phyloP scores from a whole-genome alignment of 2,797 vertebrate species.

The Triplophysa bombifrons region DNA sequence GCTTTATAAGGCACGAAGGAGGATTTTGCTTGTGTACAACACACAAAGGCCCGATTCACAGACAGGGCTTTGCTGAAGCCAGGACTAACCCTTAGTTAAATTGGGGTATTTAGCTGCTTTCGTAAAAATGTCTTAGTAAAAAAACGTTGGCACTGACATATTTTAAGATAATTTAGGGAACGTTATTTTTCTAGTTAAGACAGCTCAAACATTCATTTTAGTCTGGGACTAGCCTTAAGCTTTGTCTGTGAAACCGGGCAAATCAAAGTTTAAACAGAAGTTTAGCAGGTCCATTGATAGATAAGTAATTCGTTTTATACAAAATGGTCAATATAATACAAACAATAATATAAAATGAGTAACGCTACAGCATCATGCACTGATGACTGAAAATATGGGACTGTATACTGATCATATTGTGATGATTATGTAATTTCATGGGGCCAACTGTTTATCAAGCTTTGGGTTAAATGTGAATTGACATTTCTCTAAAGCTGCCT shows the following conservation, averaged over 20 bases:
- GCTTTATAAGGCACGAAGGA: conserved; percentile 3
- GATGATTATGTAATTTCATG: conserved; percentile 55
- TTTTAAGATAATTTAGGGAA: too few relatives aligned
- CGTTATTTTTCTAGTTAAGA: too few relatives aligned
- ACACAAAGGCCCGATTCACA: neutral
- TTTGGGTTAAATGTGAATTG: conserved; percentile 53
- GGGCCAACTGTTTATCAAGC: conserved; percentile 72
- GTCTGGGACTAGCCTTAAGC: too few relatives aligned
- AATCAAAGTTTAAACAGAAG: neutral
- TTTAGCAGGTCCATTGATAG: neutral
- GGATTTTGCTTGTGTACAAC: neutral
- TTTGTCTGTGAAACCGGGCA: too few relatives aligned
- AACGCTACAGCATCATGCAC: conserved; percentile 45
- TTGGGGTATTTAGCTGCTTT: too few relatives aligned
- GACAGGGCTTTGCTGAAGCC: too few relatives aligned
- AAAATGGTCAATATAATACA: conserved; percentile 30
- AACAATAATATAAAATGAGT: conserved; percentile 26
- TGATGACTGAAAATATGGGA: conserved; percentile 52
- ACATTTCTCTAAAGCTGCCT: conserved; percentile 9
- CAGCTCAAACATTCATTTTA: too few relatives aligned
- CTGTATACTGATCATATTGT: conserved; percentile 46
- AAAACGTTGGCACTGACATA: too few relatives aligned
- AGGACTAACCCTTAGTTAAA: too few relatives aligned
- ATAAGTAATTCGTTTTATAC: conserved; percentile 4
- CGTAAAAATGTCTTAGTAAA: too few relatives aligned